Conservation (phyloP, 2,797 vertebrate species). For the Lepilemur ruficaudatus region DNA sequence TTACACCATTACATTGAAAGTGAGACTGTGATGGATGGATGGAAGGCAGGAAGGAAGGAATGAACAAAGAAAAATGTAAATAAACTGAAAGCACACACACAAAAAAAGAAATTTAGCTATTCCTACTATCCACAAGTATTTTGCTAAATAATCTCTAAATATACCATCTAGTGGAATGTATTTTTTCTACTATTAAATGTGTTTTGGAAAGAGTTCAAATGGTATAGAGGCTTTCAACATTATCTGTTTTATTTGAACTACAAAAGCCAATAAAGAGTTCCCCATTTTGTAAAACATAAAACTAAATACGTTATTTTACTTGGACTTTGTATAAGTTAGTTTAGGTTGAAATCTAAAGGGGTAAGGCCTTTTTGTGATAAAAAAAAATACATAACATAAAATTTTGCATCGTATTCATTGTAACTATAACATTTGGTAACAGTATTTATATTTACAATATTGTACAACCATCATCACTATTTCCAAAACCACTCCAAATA, state of each 20-base stretch:
- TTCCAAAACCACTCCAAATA: neutral
- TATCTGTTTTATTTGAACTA: neutral
- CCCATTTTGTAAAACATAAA: neutral
- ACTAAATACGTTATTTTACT: neutral
- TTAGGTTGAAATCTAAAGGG: neutral
- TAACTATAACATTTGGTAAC: neutral
- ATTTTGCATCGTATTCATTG: neutral
- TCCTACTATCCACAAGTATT: neutral
- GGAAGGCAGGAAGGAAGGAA: no score
- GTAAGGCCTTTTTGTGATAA: neutral
- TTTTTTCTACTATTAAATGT: neutral
- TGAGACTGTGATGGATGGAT: no score
- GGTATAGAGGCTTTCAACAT: neutral
- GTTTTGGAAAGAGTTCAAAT: neutral
- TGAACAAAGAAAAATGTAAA: no score
- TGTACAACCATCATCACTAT: neutral
- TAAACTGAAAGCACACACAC: no score
- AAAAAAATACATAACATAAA: neutral
- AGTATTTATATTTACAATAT: neutral
- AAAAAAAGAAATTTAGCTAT: neutral
- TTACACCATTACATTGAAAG: no score
- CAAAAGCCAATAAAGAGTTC: neutral
- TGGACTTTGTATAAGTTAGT: neutral
- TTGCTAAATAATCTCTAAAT: neutral
- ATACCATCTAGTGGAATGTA: neutral